Base-by-base conservation (phyloP, 2,113 vertebrate genomes). In the Riparia riparia region DNA sequence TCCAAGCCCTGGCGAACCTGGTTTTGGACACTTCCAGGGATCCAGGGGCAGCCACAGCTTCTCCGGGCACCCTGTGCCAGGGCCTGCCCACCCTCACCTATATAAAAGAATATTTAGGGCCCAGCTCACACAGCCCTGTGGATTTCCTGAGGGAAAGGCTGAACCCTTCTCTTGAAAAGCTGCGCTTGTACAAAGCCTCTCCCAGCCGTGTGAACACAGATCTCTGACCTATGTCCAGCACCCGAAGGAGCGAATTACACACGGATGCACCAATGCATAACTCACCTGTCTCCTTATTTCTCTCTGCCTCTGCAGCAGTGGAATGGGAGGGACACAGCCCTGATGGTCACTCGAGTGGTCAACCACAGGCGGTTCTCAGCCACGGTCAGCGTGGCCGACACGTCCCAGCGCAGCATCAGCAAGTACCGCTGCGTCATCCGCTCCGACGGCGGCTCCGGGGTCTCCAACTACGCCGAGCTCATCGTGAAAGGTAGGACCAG, bases 401-500 rank as follows among this genome's bases (percentile, higher is more conserved):
- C 99, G 1, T 98, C 99, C 2, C 99, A 99, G 88, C 98, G 99
- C n/a, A 99, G 99, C 32, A 96, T 99, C 86, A 99, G 98, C 97
- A 99, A 99, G 72, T 99, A 99, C 93, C 98, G 99, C 57, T 99
- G 99, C 1, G 99, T 99, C 91, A 99, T 99, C 91, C 99, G 99
- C 25, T 99, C 99, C 0, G 99, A 99, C 4, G 99, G 99, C 0
- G 99, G 99, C 8, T 99, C 99, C 0, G 99, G 99, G 1, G 99
- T 99, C 66, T 99, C 99, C 63, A 99, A 99, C 97, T 99, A 99
- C 1, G 99, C 99, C 0, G 99, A 99, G 81, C 97, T 99, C 58
- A 99, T 99, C 6, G 99, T 99, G 15, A 99, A 99, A 99, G 99
- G 99, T 99, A 97, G 53, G 37, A 9, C 37, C 37, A 17, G 14